phyloP scores from a whole-genome alignment of 2,888 invertebrate species.

The Lasioglossum malachurum region DNA sequence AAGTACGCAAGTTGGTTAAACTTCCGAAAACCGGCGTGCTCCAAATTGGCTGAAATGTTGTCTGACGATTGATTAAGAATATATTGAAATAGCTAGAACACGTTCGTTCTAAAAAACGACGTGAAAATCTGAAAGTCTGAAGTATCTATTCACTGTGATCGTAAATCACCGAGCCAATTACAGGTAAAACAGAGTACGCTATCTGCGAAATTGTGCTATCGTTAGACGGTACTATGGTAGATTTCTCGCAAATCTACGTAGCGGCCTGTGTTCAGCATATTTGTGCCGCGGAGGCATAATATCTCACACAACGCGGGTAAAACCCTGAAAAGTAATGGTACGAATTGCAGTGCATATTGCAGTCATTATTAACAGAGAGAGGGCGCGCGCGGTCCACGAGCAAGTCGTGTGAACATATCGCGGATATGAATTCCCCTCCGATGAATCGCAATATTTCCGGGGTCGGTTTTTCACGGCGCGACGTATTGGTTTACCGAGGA shows the following conservation, averaged over 20 bases:
- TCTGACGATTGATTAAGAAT: too few relatives aligned
- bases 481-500: background rate
- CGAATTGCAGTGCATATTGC: slow-evolving; percentile 15
- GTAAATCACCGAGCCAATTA: background rate
- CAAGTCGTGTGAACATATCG: slow-evolving; percentile 5
- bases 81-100: too few relatives aligned
- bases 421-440: slow-evolving; percentile 3
- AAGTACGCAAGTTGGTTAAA: background rate
- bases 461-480: background rate
- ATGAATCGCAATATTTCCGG: slow-evolving; percentile 13
- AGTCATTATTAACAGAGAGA: slow-evolving; percentile 8
- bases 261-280: background rate
- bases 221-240: background rate
- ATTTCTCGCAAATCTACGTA: background rate
- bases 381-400: background rate
- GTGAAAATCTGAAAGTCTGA: too few relatives aligned
- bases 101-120: too few relatives aligned
- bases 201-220: background rate
- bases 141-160: background rate
- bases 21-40: background rate
- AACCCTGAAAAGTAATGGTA: slow-evolving; percentile 7
- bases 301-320: background rate
- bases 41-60: background rate
- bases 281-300: background rate
- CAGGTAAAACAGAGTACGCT: background rate